Base-by-base conservation (phyloP, 2,797 vertebrate genomes). In the Pangasius mekongensis region DNA sequence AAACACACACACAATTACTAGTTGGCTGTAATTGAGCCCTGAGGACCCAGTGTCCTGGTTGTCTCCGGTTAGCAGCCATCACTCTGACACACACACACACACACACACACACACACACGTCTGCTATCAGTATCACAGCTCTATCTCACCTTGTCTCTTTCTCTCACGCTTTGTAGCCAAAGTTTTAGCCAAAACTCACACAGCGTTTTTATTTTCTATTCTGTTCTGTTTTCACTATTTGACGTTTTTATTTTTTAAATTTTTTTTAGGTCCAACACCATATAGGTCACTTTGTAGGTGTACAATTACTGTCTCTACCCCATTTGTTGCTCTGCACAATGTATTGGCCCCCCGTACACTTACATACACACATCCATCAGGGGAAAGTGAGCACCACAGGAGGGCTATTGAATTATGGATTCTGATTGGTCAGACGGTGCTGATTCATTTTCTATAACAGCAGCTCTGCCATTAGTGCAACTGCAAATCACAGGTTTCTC, bases 61-160 rank as follows among this genome's bases (percentile, higher is more conserved):
- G 81, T 84, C 80, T 90, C 87, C 81, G 56, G 83, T 83, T 39
- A 87, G 76, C 85, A 86, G 56, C 30, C 49, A 83, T 76, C 80
- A 85, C 36, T 60, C 56, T 56, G 27, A n/a, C 60, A 22, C 71
- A 56, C 47, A 56, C 60, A 49, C 78, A 66, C 67, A 56, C 84
- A 62, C 84, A 62, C 80, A 49, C 43, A 83, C 54, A 86, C 82
- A 56, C 52, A 84, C 60, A 81, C 56, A 81, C 22, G 24, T 22
- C 30, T 77, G 60, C 27, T 87, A 83, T 86, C 87, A 86, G 80
- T 69, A 49, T 87, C 86, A 67, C 69, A 85, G 78, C 47, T 58
- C 56, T 43, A 87, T 74, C 86, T 87, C 76, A 56, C 54, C 39
- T 82, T 36, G 18, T 71, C 64, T 69, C 62, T 78, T 56, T 74